Evolutionary conservation across 2,888 invertebrate genomes (phyloP).

Genomic region (Euplexia lucipara): DNA sequence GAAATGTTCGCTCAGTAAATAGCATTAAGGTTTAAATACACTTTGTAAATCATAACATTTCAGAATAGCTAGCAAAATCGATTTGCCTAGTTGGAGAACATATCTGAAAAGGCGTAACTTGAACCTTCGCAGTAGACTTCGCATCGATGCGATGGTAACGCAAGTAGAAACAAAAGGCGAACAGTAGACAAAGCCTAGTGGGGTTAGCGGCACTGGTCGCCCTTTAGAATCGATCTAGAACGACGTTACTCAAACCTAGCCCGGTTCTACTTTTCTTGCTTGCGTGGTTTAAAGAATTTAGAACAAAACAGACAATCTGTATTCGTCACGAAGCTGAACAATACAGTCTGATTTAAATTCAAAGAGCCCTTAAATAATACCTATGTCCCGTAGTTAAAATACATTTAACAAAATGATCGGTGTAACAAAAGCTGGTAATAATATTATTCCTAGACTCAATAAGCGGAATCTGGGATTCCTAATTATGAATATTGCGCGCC

Average conservation of each 20-base stretch:
- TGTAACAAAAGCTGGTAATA: no score
- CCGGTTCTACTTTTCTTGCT: background rate
- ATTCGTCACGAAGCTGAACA: background rate
- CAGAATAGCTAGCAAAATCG: no score
- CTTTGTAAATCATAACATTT: no score
- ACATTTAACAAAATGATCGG: constrained; percentile 5
- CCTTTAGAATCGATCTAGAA: background rate
- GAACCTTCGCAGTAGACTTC: background rate
- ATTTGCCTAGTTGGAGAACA: background rate
- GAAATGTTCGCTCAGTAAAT: no score
- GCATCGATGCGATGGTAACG: background rate
- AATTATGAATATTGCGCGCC: no score
- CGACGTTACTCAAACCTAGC: background rate
- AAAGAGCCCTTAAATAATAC: background rate
- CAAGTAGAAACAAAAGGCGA: constrained; percentile 2
- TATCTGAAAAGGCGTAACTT: background rate
- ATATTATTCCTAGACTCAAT: background rate
- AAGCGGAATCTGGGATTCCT: no score
- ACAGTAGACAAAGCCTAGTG: background rate
- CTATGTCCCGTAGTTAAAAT: background rate
- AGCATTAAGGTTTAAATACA: no score
- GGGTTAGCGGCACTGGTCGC: background rate
- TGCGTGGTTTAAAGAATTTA: background rate
- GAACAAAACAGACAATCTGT: background rate
- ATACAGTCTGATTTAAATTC: background rate